These are phyloP conservation scores for Elachura formosa DNA, from an alignment of 2,113 vertebrate species.

Conservation along the genomic window DNA sequence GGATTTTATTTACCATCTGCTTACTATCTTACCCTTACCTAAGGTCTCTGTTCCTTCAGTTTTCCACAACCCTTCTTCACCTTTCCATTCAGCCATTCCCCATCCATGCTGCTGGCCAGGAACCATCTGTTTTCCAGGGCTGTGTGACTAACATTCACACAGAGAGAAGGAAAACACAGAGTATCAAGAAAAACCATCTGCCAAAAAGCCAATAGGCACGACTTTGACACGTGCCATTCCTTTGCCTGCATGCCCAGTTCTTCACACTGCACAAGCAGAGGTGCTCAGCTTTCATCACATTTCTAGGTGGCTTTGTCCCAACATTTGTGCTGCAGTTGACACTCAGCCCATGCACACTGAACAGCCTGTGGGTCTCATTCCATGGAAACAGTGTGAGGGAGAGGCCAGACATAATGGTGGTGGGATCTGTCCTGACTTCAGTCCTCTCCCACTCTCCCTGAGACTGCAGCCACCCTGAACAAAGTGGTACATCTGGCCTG, in stretches of 20 bases:
- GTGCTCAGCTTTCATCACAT: background rate
- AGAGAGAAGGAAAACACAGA: background rate
- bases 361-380: rapidly evolving
- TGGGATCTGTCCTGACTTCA: background rate
- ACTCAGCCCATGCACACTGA: rapidly evolving
- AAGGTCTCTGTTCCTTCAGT: background rate
- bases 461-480: background rate
- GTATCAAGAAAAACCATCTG: rapidly evolving
- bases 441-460: background rate
- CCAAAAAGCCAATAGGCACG: background rate
- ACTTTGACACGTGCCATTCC: background rate
- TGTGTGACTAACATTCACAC: background rate
- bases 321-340: background rate
- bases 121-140: background rate
- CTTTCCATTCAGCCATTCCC: background rate
- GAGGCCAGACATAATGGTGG: background rate
- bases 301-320: background rate
- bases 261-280: background rate
- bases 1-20: background rate
- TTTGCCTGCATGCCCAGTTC: background rate
- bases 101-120: background rate
- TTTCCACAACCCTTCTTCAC: background rate
- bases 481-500: background rate
- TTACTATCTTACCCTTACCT: background rate
- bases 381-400: rapidly evolving